Conservation (phyloP, 2,797 vertebrate species). For the Synaphobranchus kaupii region DNA sequence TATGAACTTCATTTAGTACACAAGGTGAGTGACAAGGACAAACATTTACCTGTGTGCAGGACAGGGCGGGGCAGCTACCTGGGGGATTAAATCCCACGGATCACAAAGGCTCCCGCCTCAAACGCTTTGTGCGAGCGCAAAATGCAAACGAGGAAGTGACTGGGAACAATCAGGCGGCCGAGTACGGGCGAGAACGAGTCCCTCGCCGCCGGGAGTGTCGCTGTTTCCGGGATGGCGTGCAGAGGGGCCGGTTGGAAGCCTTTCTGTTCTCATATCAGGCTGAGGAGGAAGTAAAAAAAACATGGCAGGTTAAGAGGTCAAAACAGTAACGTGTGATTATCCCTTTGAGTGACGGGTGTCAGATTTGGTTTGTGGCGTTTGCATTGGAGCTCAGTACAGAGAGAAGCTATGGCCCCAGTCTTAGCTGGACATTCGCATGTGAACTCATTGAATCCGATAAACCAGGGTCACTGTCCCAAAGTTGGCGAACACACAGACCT, state of each 20-base stretch:
- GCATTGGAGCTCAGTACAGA: neutral
- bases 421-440: neutral
- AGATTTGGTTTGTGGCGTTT: neutral
- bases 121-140: neutral
- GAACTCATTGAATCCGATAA: neutral
- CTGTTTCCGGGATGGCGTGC: neutral
- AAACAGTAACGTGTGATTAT: neutral
- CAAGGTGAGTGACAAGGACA: slow-evolving; percentile 46
- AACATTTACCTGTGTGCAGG: slow-evolving; percentile 49
- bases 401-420: neutral
- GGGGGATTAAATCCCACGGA: slow-evolving; percentile 1
- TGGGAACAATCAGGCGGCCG: neutral
- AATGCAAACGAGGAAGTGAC: neutral
- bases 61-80: slow-evolving; percentile 27
- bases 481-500: neutral
- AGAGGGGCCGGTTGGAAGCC: neutral
- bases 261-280: neutral
- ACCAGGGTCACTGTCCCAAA: neutral
- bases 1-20: slow-evolving; percentile 53
- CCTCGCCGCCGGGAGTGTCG: no score
- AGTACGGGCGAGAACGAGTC: neutral
- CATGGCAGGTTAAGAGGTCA: neutral
- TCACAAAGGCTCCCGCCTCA: slow-evolving; percentile 2
- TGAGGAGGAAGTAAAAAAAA: neutral
- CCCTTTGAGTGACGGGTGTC: neutral